Evolutionary conservation across 2,888 invertebrate genomes (phyloP).

Genomic region (Proisotoma minuta): DNA sequence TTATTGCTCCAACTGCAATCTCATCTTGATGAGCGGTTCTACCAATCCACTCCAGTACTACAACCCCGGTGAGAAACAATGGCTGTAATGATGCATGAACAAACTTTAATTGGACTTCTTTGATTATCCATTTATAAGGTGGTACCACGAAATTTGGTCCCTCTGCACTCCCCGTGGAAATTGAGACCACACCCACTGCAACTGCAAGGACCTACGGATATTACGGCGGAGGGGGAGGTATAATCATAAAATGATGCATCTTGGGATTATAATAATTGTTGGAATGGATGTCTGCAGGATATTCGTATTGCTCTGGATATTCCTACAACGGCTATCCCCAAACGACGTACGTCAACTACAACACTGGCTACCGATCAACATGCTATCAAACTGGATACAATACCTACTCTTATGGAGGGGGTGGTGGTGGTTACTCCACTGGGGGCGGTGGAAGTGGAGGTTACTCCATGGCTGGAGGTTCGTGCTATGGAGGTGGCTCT

Average conservation of each 20-base stretch:
- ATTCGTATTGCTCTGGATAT: conserved; percentile 9
- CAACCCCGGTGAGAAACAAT: conserved; percentile 11
- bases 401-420: not conserved
- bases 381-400: conserved; percentile 12
- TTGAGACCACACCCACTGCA: not conserved
- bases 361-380: not conserved
- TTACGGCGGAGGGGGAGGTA: not conserved
- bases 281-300: not conserved
- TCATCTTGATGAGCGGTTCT: conserved; percentile 4
- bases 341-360: conserved; percentile 7
- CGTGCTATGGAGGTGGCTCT: not conserved
- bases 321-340: conserved; percentile 13
- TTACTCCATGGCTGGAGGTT: not conserved
- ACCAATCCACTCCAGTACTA: conserved; percentile 18
- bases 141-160: conserved; percentile 18
- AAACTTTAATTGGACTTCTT: not conserved
- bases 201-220: conserved; percentile 6
- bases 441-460: not conserved
- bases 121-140: conserved; percentile 6
- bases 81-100: not conserved
- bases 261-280: not conserved
- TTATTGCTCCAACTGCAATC: conserved; percentile 10
- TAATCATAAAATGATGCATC: not conserved
- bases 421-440: not conserved
- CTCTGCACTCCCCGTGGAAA: conserved; percentile 14